These are phyloP conservation scores for Pluvialis apricaria DNA, from an alignment of 2,113 vertebrate species.

Conservation along the genomic window DNA sequence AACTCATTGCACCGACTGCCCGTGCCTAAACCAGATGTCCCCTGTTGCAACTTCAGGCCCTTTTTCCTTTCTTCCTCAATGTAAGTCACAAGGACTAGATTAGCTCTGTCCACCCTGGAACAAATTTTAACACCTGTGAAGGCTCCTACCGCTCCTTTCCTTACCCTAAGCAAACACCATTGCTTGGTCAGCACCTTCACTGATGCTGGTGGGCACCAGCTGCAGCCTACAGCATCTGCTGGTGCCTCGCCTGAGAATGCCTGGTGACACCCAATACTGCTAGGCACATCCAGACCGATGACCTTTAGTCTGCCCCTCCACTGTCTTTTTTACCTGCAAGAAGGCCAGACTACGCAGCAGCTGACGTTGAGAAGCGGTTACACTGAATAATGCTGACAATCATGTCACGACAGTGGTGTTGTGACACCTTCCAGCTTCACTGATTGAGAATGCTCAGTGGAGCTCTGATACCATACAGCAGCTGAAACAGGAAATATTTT, in stretches of 20 bases:
- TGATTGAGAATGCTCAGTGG: background rate
- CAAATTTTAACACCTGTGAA: background rate
- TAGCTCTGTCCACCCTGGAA: background rate
- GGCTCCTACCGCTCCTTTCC: background rate
- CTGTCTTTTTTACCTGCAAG: background rate
- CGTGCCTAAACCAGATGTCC: background rate
- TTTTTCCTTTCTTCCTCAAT: background rate
- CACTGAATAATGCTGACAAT: background rate
- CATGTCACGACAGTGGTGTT: fast-evolving
- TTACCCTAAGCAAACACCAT: background rate
- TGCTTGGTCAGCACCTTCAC: background rate
- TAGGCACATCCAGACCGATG: background rate
- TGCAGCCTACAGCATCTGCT: background rate
- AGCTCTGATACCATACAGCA: background rate
- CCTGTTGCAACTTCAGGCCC: background rate
- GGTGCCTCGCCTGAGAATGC: background rate
- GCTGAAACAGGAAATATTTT: background rate
- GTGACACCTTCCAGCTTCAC: background rate
- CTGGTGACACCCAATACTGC: background rate
- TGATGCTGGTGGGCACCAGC: background rate
- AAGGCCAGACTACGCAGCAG: background rate
- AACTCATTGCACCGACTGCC: background rate
- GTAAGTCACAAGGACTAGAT: background rate
- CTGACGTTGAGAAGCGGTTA: background rate
- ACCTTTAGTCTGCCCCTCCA: background rate